Base-by-base conservation (phyloP, 2,797 vertebrate genomes). In the Gouania willdenowi region DNA sequence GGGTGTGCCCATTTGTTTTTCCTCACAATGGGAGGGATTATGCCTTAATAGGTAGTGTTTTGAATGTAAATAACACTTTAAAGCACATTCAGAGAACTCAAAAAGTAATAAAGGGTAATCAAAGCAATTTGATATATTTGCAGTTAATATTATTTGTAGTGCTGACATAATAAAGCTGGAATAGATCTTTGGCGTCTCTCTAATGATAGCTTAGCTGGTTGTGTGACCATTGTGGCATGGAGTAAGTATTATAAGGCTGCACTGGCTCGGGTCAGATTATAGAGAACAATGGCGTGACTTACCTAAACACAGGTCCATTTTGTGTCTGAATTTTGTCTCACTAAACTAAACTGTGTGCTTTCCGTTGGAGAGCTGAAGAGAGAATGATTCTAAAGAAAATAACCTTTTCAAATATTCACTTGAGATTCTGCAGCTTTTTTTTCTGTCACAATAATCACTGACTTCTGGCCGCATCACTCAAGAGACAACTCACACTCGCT, bases 221-320 rank as follows among this genome's bases (percentile, higher is more conserved):
- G 55, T 66, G 60, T 44, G 64, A 41, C 32, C 50, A 14, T 26
- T 53, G 60, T 69, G 60, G 65, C 61, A 44, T 69, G 60, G 65
- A 61, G 44, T 75, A 34, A 71, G 78, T 61, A 65, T 60, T 70
- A 64, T 61, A 70, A 79, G 80, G 75, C 77, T 79, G 75, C 73
- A 66, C 73, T 55, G 69, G 64, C 44, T 51, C 17, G 18, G 76
- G 63, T 85, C 73, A 74, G 62, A 78, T 81, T 79, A 81, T 75
- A 71, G 77, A 79, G 69, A 80, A 81, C 77, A 82, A 78, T 77
- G 42, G 76, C 49, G 50, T 47, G 50, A 60, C 50, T 75, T 74
- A 61, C 49, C 67, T 71, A 66, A 71, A 71, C 75, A 60, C 26
- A 5, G 39, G 39, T 36, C 31, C 61, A 10, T 50, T 53, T 52